Conservation (phyloP, 2,888 invertebrate species). For the Lissonota sp. region DNA sequence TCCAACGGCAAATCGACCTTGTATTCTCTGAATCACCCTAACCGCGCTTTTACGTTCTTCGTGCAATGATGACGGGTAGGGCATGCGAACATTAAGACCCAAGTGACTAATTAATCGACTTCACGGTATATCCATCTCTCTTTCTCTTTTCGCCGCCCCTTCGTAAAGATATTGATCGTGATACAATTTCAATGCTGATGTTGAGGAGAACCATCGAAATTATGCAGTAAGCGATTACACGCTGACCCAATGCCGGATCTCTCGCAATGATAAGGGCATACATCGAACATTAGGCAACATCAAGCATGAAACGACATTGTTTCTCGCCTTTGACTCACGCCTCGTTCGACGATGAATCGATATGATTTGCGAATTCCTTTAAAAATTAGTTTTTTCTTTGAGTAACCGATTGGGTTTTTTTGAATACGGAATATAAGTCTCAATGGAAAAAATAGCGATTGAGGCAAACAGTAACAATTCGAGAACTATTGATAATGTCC, state of each 20-base stretch:
- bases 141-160: constrained; percentile 11
- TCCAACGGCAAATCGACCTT: no score
- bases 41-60: constrained; percentile 7
- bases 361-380: no score
- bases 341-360: no score
- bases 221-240: constrained; percentile 14
- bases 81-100: constrained; percentile 42
- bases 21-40: not conserved
- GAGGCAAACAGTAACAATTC: constrained; percentile 12
- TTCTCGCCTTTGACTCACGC: constrained; percentile 2
- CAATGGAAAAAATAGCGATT: constrained; percentile 65
- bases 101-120: constrained; percentile 66
- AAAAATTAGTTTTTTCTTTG: no score
- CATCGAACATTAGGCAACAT: no score
- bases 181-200: constrained; percentile 44
- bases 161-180: constrained; percentile 62
- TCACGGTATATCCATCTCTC: constrained; percentile 36
- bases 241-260: constrained; percentile 51
- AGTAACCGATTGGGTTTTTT: no score
- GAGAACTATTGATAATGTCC: constrained; percentile 58
- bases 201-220: constrained; percentile 20
- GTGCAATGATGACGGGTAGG: constrained; percentile 20
- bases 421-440: not conserved
- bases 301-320: constrained; percentile 23
- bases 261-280: constrained; percentile 45